Evolutionary conservation across 2,888 invertebrate genomes (phyloP).

Genomic region (Seladonia tumulorum): DNA sequence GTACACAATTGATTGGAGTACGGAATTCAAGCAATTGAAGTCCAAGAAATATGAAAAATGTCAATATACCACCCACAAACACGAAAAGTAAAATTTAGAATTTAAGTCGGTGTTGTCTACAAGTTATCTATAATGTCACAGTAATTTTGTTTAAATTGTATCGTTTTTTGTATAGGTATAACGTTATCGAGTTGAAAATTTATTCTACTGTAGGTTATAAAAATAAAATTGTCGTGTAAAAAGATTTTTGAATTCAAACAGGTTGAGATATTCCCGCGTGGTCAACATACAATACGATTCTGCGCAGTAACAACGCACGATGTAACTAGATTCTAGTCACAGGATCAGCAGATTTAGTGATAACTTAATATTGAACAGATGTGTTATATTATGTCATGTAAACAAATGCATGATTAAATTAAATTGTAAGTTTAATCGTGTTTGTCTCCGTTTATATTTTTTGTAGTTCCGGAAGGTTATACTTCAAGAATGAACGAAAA

Average conservation of each 20-base stretch:
- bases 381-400: background rate
- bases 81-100: background rate
- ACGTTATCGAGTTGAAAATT: background rate
- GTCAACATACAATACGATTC: background rate
- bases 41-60: background rate
- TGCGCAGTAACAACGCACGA: background rate
- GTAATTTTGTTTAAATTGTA: background rate
- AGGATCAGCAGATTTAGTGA: background rate
- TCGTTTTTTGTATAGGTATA: background rate
- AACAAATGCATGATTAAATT: constrained; percentile 23
- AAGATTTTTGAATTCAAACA: background rate
- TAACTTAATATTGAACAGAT: background rate
- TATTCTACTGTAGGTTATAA: background rate
- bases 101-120: too few species aligned
- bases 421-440: background rate
- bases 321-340: constrained; percentile 5
- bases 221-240: background rate
- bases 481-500: constrained; percentile 36
- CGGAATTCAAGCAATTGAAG: background rate
- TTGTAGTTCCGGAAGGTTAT: background rate
- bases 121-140: background rate
- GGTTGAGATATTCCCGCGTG: background rate
- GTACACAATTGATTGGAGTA: background rate
- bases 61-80: background rate
- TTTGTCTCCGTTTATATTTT: background rate